Evolutionary conservation across 2,888 invertebrate species (phyloP).

Genomic region (Harmothoe impar): DNA sequence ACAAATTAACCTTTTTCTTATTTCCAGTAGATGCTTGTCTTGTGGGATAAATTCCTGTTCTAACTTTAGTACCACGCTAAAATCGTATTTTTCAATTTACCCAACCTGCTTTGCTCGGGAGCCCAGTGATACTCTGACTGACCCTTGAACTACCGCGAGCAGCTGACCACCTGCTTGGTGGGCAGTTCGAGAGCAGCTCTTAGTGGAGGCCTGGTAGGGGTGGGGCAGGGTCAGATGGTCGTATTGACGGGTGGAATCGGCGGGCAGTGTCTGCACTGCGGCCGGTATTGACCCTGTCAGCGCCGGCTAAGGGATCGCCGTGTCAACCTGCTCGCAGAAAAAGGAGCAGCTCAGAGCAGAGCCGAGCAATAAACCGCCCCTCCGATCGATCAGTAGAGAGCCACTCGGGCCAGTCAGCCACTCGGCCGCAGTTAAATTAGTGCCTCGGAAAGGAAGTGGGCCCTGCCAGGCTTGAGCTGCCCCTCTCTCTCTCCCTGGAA

Average conservation of each 20-base stretch:
- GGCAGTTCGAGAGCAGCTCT: neutral
- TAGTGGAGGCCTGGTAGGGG: neutral
- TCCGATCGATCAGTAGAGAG: slow-evolving; percentile 45
- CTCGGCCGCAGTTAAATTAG: neutral
- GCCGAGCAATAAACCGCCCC: slow-evolving; percentile 12
- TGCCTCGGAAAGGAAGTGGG: slow-evolving; percentile 2
- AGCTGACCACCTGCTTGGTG: neutral
- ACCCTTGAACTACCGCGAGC: neutral
- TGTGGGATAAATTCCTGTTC: too few species aligned
- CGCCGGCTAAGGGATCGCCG: slow-evolving; percentile 45
- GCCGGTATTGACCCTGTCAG: slow-evolving; percentile 39
- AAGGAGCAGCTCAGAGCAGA: slow-evolving; percentile 52
- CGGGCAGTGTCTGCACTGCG: neutral
- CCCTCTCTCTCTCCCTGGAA: too few species aligned
- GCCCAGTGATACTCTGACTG: neutral
- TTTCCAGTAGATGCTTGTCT: too few species aligned
- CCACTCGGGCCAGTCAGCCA: neutral
- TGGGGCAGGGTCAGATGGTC: slow-evolving; percentile 8
- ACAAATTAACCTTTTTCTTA: too few species aligned
- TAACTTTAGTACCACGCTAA: too few species aligned
- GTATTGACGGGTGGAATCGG: slow-evolving; percentile 3
- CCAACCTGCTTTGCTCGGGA: neutral
- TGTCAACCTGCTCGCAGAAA: slow-evolving; percentile 36
- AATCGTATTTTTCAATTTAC: too few species aligned
- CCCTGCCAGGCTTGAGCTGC: too few species aligned